Percentiles rank a stretch among this genome's conserved stretches.
Evolutionary conservation across 2,888 invertebrate genomes (phyloP).

Genomic region (Saturnia pavonia): DNA sequence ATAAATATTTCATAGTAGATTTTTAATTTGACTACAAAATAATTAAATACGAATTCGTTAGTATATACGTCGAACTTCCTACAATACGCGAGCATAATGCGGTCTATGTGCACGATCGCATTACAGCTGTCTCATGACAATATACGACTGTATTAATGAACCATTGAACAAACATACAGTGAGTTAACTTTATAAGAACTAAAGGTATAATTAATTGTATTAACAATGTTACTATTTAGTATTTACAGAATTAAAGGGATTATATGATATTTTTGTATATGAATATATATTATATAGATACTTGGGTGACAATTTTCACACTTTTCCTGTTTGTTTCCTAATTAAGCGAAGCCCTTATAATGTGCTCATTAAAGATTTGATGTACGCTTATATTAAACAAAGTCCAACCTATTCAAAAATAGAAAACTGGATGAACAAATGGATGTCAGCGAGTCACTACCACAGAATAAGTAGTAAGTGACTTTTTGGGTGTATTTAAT

Average conservation of each 20-base stretch:
- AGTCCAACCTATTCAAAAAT: not conserved
- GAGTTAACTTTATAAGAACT: not conserved
- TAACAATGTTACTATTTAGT: not conserved
- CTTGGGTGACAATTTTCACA: too few relatives aligned
- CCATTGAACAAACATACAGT: not conserved
- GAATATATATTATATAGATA: too few relatives aligned
- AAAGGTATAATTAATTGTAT: not conserved
- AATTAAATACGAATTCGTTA: not conserved
- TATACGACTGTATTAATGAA: constrained; percentile 12
- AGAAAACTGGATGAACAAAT: too few relatives aligned
- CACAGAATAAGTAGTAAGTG: not conserved
- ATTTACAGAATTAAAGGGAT: not conserved
- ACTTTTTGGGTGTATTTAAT: too few relatives aligned
- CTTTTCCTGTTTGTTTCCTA: too few relatives aligned
- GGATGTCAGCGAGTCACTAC: not conserved
- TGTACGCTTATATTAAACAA: not conserved
- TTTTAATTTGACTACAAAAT: not conserved
- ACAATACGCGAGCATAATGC: not conserved
- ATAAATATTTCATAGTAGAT: too few relatives aligned
- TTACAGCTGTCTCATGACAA: constrained; percentile 11
- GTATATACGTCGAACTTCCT: not conserved
- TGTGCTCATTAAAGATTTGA: too few relatives aligned
- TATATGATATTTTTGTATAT: not conserved
- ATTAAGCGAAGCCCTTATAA: too few relatives aligned
- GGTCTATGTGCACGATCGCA: constrained; percentile 3